Conservation (phyloP, 2,888 invertebrate species). For the Gisinianus flammeolus region DNA sequence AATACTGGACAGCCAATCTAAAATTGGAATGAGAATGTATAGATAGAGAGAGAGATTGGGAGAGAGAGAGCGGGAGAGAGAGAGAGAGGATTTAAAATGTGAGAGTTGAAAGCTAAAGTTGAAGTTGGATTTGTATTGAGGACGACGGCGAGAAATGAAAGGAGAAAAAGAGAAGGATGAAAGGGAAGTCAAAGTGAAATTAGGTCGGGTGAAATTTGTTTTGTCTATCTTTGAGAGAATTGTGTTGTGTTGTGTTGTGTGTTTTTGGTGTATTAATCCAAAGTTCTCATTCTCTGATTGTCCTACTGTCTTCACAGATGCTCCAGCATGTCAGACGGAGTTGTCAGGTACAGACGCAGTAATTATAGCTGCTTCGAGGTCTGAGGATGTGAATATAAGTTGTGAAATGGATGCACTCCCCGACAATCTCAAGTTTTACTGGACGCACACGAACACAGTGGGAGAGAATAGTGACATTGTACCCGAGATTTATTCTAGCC, state of each 20-base stretch:
- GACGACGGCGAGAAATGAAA: background rate
- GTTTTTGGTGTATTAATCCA: background rate
- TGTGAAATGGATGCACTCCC: constrained; percentile 59
- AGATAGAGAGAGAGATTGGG: too few relatives aligned
- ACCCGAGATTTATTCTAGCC: constrained; percentile 56
- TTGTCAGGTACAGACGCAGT: constrained; percentile 58
- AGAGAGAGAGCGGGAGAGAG: too few relatives aligned
- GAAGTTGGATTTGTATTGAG: background rate
- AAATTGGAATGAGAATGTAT: too few relatives aligned
- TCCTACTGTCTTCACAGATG: constrained; percentile 48
- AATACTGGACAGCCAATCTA: background rate
- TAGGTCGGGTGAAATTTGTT: background rate
- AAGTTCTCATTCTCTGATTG: constrained; percentile 10
- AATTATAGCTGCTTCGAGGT: constrained; percentile 58
- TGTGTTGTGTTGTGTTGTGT: background rate
- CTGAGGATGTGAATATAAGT: constrained; percentile 58
- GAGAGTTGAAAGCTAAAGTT: background rate
- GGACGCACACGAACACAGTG: constrained; percentile 58
- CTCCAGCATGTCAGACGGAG: constrained; percentile 58
- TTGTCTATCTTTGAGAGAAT: background rate
- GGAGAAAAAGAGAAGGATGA: background rate
- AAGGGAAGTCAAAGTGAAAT: background rate
- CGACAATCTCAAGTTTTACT: constrained; percentile 57
- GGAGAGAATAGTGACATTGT: constrained; percentile 56
- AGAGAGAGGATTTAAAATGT: background rate